Evolutionary conservation across 2,113 vertebrate genomes (phyloP).

Genomic region (Zosterops borbonicus): DNA sequence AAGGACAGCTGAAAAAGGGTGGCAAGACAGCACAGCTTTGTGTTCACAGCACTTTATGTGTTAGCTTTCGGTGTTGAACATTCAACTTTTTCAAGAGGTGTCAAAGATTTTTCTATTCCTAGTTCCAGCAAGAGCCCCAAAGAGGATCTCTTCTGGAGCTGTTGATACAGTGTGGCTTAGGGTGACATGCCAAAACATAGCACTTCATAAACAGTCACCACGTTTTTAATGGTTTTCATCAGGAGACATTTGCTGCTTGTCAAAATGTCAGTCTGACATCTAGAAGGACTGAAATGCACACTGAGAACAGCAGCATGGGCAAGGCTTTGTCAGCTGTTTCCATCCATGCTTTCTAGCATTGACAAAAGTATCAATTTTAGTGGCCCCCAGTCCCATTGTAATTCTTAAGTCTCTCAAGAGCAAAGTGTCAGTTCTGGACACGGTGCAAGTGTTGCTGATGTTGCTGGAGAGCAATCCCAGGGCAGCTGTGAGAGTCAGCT

Average conservation of each 20-base stretch:
- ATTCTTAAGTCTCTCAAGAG: background rate
- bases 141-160: background rate
- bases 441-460: background rate
- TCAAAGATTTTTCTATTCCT: conserved; percentile 2
- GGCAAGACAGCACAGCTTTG: conserved; percentile 20
- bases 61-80: background rate
- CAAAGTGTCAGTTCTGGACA: background rate
- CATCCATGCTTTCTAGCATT: background rate
- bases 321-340: background rate
- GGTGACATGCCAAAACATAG: background rate
- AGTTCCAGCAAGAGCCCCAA: background rate
- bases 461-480: background rate
- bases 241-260: background rate
- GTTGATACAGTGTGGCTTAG: background rate
- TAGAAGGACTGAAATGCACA: background rate
- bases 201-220: background rate
- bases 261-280: background rate
- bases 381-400: background rate
- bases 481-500: background rate
- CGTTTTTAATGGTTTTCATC: background rate
- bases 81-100: background rate
- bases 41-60: background rate
- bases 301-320: background rate
- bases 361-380: background rate
- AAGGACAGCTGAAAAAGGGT: background rate